These are phyloP conservation scores for Sinocyclocheilus rhinocerous DNA, from an alignment of 2,113 vertebrate species.

Conservation along the genomic window DNA sequence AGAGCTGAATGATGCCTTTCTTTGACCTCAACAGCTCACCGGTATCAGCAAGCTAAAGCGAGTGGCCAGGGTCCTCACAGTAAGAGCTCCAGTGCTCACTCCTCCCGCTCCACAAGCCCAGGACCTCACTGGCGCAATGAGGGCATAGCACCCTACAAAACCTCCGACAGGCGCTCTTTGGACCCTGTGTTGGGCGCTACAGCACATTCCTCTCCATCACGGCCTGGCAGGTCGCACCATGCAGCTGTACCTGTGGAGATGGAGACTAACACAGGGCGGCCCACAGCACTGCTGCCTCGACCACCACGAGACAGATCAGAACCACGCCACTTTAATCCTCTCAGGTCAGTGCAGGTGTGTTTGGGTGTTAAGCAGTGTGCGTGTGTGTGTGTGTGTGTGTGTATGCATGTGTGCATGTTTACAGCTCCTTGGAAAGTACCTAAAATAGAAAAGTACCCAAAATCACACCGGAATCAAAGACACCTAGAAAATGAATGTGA, in stretches of 20 bases:
- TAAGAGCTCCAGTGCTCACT: slow-evolving; percentile 76
- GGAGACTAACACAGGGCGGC: slow-evolving; percentile 58
- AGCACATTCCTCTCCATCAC: slow-evolving; percentile 46
- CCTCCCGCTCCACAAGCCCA: slow-evolving; percentile 82
- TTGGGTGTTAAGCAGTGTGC: slow-evolving; percentile 6
- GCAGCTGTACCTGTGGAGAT: slow-evolving; percentile 46
- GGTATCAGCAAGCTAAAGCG: slow-evolving; percentile 78
- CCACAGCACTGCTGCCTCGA: slow-evolving; percentile 58
- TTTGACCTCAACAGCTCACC: slow-evolving; percentile 79
- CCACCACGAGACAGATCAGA: slow-evolving; percentile 75
- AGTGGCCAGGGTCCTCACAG: slow-evolving; percentile 78
- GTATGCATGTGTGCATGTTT: no score
- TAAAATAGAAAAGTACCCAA: background rate
- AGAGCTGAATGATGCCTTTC: slow-evolving; percentile 20
- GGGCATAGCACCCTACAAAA: slow-evolving; percentile 68
- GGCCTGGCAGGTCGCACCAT: slow-evolving; percentile 52
- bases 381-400: no score
- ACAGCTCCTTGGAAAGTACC: background rate
- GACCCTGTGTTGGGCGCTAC: slow-evolving; percentile 56
- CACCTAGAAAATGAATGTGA: background rate
- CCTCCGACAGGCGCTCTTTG: slow-evolving; percentile 67
- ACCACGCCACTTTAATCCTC: slow-evolving; percentile 70
- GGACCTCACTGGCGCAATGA: slow-evolving; percentile 76
- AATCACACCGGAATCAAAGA: background rate
- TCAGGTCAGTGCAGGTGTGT: slow-evolving; percentile 71